Evolutionary conservation across 2,113 vertebrate genomes (phyloP), one percentile per base, ranked within the genome.

Genomic region (Alexandromys fortis): DNA sequence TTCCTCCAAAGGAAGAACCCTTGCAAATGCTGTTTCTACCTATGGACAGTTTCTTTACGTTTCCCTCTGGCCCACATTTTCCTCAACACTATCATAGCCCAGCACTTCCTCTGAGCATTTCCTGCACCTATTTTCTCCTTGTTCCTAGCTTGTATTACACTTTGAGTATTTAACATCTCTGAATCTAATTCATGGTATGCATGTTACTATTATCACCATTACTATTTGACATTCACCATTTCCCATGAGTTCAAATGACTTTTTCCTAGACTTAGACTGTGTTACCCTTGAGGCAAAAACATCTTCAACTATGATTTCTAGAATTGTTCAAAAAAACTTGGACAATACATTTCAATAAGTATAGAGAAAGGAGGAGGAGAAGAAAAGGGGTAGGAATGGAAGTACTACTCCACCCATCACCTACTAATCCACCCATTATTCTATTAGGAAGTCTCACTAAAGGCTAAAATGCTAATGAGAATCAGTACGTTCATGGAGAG

Each of bases 371-470:
- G 8, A 82, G 13, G 13, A 2, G 5, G 1, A 16, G 55, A 28
- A 3, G 21, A 38, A 38, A 30, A 33, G 14, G 45, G 30, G 5
- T 19, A 68, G 0, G 6, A 28, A 79, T 11, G 30, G 55, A 90
- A 47, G 38, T 5, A 49, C 13, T 47, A 7, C 58, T 89, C 12
- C 35, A 92, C 90, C 68, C 68, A 24, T 55, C 55, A 90, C 83
- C 30, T 96, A 58, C n/a, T 38, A 91, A 78, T 78, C 47, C 91
- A 90, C 28, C 61, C 33, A 38, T 92, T 33, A 76, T 58, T 78
- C 42, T 86, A 24, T 76, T 82, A 76, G 26, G 61, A 93, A 63
- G 10, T 91, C 35, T 89, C 55, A 86, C 38, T 91, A 94, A 94
- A 92, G 24, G 65, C 72, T 76, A 86, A 21, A 47, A 0, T 8